Evolutionary conservation across 2,888 invertebrate species (phyloP).

Genomic region (Cotesia congregata): DNA sequence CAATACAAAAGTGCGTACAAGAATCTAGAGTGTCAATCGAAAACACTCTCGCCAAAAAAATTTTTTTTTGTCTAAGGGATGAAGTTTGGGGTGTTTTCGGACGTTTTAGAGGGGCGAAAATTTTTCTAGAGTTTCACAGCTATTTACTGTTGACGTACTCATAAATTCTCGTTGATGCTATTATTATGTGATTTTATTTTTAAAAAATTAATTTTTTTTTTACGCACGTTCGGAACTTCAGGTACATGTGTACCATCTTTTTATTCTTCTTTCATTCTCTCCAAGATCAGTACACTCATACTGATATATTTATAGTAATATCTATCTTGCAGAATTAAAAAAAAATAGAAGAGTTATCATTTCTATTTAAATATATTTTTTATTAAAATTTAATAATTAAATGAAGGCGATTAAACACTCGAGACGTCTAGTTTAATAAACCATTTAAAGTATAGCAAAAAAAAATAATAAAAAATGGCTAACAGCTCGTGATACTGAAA

Average conservation of each 20-base stretch:
- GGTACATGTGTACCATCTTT: slow-evolving; percentile 20
- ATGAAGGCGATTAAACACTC: slow-evolving; percentile 9
- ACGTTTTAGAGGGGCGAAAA: too few relatives aligned
- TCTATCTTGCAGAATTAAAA: neutral
- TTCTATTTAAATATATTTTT: neutral
- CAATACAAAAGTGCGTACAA: too few relatives aligned
- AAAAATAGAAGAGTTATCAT: neutral
- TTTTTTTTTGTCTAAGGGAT: too few relatives aligned
- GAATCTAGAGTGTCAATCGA: too few relatives aligned
- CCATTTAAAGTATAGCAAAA: neutral
- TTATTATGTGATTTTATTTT: too few relatives aligned
- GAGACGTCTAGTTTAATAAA: neutral
- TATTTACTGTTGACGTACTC: too few relatives aligned
- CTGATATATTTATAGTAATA: neutral
- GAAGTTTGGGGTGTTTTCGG: too few relatives aligned
- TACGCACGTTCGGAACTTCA: too few relatives aligned
- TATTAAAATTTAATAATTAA: neutral
- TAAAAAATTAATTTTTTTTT: too few relatives aligned
- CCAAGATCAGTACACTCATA: slow-evolving; percentile 20
- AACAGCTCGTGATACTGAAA: neutral
- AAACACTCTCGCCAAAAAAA: too few relatives aligned
- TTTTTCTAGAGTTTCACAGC: too few relatives aligned
- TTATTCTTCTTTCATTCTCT: slow-evolving; percentile 25
- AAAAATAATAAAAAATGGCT: neutral
- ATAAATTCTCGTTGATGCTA: too few relatives aligned